A percentile compares a stretch with the other conserved stretches of the same genome.
phyloP scores from a whole-genome alignment of 2,113 vertebrate genomes.

The Gymnobelideus leadbeateri region DNA sequence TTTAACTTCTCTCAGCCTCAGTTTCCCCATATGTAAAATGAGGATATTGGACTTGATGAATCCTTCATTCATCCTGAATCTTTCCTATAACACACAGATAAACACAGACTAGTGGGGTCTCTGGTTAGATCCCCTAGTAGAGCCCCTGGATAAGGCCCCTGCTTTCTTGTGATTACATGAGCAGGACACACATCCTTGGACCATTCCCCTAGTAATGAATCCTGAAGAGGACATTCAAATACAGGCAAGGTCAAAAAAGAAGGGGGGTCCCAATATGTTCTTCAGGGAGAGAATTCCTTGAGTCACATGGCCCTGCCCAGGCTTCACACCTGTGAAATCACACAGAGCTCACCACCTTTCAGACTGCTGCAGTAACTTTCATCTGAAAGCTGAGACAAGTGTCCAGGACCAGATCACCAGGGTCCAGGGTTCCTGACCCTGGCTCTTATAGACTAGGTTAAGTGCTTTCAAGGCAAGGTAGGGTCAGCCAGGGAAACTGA shows the following conservation, averaged over 20 bases:
- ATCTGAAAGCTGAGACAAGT: neutral
- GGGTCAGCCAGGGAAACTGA: neutral
- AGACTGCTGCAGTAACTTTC: neutral
- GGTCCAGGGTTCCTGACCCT: neutral
- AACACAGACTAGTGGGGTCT: neutral
- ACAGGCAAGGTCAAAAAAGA: neutral
- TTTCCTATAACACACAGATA: neutral
- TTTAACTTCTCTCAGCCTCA: neutral
- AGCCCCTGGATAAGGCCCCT: neutral
- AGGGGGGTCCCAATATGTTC: neutral
- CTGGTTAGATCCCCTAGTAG: neutral
- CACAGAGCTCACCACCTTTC: neutral
- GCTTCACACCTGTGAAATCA: neutral
- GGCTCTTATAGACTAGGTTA: neutral
- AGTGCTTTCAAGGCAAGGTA: neutral
- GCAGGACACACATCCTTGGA: neutral
- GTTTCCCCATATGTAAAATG: neutral
- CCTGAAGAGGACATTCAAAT: neutral
- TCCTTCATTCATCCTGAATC: neutral
- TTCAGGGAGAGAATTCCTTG: neutral
- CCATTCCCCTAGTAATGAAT: neutral
- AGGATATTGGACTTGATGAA: neutral
- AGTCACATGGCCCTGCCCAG: neutral
- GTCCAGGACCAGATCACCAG: neutral
- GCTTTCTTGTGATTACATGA: neutral